A percentile compares a stretch with the other conserved stretches of the same genome.
Evolutionary conservation across 2,888 invertebrate genomes (phyloP).

Genomic region (Sabellastarte sp.): DNA sequence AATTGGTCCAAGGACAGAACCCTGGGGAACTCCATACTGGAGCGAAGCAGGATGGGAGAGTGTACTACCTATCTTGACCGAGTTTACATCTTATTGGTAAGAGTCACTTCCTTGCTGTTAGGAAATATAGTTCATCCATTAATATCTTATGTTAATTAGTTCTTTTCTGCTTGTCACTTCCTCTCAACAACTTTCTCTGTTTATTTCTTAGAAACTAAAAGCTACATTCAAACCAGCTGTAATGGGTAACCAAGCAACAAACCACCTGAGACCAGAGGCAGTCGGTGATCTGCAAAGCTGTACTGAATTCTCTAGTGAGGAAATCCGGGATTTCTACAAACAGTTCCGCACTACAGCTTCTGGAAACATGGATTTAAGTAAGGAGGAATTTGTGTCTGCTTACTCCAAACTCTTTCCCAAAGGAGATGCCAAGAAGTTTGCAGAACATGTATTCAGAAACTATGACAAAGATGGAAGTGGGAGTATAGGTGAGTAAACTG

Average conservation of each 20-base stretch:
- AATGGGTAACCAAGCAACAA: background rate
- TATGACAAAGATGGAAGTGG: constrained; percentile 4
- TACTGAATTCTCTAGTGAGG: background rate
- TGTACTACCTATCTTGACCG: no score
- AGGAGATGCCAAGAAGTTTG: constrained; percentile 7
- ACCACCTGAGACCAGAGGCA: background rate
- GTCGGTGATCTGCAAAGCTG: background rate
- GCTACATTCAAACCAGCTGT: no score
- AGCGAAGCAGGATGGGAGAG: no score
- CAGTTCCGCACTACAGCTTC: background rate
- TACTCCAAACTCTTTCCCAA: constrained; percentile 4
- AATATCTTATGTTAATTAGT: no score
- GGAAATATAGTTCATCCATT: no score
- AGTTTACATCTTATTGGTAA: no score
- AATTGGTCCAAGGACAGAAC: no score
- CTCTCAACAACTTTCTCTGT: no score
- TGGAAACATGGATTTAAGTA: background rate
- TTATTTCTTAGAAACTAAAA: no score
- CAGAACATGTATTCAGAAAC: constrained; percentile 6
- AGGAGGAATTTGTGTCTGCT: background rate
- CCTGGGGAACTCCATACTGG: no score
- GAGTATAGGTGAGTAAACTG: background rate
- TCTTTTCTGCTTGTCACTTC: no score
- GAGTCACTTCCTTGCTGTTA: no score
- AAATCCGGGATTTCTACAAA: constrained; percentile 3